These are phyloP conservation scores for Trichosurus vulpecula DNA, from an alignment of 2,797 vertebrate genomes.

Conservation along the genomic window DNA sequence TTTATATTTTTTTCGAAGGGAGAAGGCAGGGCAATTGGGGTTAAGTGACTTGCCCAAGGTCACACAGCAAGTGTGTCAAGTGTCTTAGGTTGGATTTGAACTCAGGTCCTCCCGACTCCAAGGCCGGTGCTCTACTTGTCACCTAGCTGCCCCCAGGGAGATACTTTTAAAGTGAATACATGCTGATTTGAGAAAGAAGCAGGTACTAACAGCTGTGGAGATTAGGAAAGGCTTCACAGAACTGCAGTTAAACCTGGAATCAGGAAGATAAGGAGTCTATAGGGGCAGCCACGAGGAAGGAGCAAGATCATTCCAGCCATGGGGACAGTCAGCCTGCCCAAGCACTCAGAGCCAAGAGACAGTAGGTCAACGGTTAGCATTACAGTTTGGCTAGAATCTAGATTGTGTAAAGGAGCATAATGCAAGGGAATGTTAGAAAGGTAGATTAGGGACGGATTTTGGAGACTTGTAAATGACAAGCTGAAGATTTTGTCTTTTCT, in stretches of 20 bases:
- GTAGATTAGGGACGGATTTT: not conserved
- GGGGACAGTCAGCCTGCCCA: not conserved
- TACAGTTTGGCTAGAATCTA: not conserved
- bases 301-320: not conserved
- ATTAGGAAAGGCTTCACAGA: not conserved
- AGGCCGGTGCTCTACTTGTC: too few species aligned
- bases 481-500: not conserved
- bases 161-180: too few species aligned
- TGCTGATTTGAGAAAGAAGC: not conserved
- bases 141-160: too few species aligned
- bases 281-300: not conserved
- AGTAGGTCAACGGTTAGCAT: not conserved
- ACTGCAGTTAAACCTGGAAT: not conserved
- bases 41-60: too few species aligned
- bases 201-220: not conserved
- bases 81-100: too few species aligned
- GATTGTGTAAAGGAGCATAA: not conserved
- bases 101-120: too few species aligned
- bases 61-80: too few species aligned
- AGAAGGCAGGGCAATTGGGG: too few species aligned
- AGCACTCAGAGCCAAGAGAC: not conserved
- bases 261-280: not conserved
- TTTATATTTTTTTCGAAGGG: too few species aligned
- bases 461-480: not conserved
- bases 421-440: not conserved